Conservation (phyloP, 2,113 vertebrate genomes). For the Struthidea cinerea region DNA sequence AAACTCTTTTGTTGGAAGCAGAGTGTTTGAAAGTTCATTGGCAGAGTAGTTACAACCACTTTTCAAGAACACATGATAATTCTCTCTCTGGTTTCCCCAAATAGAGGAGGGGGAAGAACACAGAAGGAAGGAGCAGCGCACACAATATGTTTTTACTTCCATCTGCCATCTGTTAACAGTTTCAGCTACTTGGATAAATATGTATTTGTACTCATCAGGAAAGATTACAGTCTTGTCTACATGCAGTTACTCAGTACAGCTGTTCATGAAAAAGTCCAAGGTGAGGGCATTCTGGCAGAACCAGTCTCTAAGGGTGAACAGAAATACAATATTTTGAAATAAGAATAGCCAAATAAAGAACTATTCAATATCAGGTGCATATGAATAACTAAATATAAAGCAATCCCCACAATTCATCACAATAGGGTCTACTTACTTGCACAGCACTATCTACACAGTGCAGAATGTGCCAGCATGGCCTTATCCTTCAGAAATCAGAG, state of each 20-base stretch:
- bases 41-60: slow-evolving; percentile 18
- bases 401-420: background rate
- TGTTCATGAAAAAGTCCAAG: background rate
- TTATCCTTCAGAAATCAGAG: background rate
- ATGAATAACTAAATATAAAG: background rate
- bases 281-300: background rate
- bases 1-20: slow-evolving; percentile 11
- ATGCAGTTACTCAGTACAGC: background rate
- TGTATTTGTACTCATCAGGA: background rate
- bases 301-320: background rate
- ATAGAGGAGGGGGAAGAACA: background rate
- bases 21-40: slow-evolving; percentile 27
- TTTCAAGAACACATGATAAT: slow-evolving; percentile 6
- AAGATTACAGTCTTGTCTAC: background rate
- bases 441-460: background rate
- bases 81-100: slow-evolving; percentile 1
- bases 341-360: background rate
- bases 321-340: background rate
- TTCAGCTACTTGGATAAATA: slow-evolving; percentile 42
- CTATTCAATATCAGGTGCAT: background rate
- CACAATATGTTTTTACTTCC: slow-evolving; percentile 32
- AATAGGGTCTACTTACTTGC: background rate
- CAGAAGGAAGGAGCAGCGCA: background rate
- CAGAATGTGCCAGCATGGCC: background rate
- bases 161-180: slow-evolving; percentile 45